Base-by-base conservation (phyloP, 2,113 vertebrate genomes). In the Trichechus manatus region DNA sequence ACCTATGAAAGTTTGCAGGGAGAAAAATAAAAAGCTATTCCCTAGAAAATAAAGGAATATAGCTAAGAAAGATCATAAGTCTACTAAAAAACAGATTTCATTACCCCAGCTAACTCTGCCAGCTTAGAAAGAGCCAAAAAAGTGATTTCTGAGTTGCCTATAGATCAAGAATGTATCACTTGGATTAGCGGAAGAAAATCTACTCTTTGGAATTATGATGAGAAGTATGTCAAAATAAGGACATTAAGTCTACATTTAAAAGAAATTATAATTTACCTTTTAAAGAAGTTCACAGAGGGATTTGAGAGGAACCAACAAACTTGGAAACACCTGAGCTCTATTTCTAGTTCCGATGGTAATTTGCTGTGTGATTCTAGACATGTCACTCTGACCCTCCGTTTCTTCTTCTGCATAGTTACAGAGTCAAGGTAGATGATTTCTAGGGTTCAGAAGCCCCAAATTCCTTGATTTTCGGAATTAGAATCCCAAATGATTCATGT, bases 1-100 rank as follows among this genome's bases (percentile, higher is more conserved):
- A 88, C 29, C 61, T 96, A 88, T 87, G 53, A 87, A 93, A 85
- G 9, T 94, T 72, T 53, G 64, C n/a, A 70, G 29, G 6, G 31
- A 78, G 25, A 77, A 94, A 86, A 0, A 93, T 19, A 61, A 66
- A 81, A 83, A 83, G 94, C 22, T 96, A 17, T 95, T 92, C 36
- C 11, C 0, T 75, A 77, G 19, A 91, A n/a, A 77, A 89, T 85
- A 96, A 95, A 92, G 63, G 3, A 90, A 68, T 31, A 68, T 68
- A 33, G 64, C 29, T 68, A 10, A 33, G 31, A 68, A 68, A 68
- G 64, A 33, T 68, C 13, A 3, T 68, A 68, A 31, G 64, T 68
- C 29, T 33, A 36, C 68, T 72, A 72, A 72, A 72, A 72, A 72
- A 36, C 17, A 92, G 23, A 94, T 88, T 78, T 94, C 4, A 72